Conservation (phyloP, 2,113 vertebrate species). For the Bujurquina vittata region DNA sequence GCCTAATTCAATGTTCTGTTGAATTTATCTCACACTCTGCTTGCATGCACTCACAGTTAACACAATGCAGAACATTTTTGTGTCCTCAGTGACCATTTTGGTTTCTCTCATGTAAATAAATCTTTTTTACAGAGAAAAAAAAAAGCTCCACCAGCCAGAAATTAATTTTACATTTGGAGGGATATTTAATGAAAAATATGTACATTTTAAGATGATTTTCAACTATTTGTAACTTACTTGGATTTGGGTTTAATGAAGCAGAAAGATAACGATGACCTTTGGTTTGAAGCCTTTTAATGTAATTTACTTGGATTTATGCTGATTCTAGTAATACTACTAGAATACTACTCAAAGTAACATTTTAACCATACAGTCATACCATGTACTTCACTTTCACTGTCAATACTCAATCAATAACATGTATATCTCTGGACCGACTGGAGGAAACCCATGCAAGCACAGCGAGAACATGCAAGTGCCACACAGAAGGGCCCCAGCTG, state of each 20-base stretch:
- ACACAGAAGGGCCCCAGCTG: no score
- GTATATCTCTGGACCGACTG: neutral
- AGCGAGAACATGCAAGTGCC: neutral
- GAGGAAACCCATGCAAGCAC: neutral
- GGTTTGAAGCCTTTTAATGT: neutral
- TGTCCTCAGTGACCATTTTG: neutral
- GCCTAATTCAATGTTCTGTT: constrained; percentile 64
- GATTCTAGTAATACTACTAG: neutral
- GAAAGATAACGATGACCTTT: neutral
- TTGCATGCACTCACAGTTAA: constrained; percentile 32
- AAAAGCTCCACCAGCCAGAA: neutral
- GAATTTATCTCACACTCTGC: constrained; percentile 30
- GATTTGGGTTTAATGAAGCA: neutral
- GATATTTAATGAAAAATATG: neutral
- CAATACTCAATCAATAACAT: neutral
- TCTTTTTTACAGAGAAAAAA: neutral
- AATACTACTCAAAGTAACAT: neutral
- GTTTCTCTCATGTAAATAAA: neutral
- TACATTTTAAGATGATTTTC: neutral
- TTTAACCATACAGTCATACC: neutral
- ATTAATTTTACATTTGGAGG: neutral
- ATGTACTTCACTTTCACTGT: fast-evolving
- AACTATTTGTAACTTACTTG: neutral
- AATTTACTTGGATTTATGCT: neutral
- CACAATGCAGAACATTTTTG: constrained; percentile 24